Conservation (phyloP, 2,888 invertebrate species). For the Spodoptera exigua region DNA sequence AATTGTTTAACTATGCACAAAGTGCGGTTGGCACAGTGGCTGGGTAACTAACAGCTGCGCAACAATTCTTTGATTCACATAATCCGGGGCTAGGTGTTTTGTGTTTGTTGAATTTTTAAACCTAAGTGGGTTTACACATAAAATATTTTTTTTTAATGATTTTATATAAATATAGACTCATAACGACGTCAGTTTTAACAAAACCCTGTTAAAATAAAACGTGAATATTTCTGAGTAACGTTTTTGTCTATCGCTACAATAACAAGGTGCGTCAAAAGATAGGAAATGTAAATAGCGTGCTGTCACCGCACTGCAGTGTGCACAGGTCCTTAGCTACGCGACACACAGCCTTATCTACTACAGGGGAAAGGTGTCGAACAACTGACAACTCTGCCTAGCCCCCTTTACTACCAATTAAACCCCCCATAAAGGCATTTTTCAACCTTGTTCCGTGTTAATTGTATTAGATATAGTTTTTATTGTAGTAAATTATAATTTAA, state of each 20-base stretch:
- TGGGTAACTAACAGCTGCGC: too few species aligned
- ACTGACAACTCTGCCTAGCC: conserved; percentile 30
- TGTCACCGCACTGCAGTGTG: conserved; percentile 28
- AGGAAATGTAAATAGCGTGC: conserved; percentile 73
- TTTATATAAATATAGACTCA: too few species aligned
- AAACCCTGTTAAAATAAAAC: background rate
- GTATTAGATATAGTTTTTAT: conserved; percentile 51
- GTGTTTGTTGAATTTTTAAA: too few species aligned
- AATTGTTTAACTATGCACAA: too few species aligned
- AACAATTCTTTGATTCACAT: too few species aligned
- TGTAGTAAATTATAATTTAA: conserved; percentile 6
- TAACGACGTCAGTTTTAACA: too few species aligned
- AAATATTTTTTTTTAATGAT: too few species aligned
- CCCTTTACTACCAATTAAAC: conserved; percentile 63
- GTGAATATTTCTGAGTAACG: background rate
- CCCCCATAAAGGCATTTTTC: conserved; percentile 50
- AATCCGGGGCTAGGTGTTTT: too few species aligned
- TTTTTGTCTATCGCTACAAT: conserved; percentile 61
- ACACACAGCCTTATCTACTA: conserved; percentile 32
- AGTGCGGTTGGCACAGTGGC: too few species aligned
- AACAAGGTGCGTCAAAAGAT: conserved; percentile 70
- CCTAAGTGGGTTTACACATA: too few species aligned
- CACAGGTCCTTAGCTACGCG: conserved; percentile 30
- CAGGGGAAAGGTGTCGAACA: conserved; percentile 48
- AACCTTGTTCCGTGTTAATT: conserved; percentile 52